These are phyloP conservation scores for Macrotrachela quadricornifera DNA, from an alignment of 1,140 invertebrate species.

Conservation along the genomic window DNA sequence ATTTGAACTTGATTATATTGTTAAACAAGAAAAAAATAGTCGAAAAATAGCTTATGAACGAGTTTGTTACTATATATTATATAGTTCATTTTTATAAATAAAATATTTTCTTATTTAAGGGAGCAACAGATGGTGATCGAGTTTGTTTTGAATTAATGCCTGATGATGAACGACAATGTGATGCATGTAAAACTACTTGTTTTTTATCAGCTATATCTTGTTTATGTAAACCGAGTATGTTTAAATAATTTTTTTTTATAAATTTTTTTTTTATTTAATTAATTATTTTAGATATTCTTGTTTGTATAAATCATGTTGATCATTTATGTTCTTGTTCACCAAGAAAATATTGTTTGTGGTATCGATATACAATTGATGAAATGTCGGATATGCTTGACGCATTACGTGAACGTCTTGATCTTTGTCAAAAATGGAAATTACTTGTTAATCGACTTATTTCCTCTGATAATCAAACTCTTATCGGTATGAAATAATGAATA, in stretches of 20 bases:
- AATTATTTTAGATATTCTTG: constrained; percentile 39
- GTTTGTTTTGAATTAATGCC: constrained; percentile 77
- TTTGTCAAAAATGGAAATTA: constrained; percentile 67
- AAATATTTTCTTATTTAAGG: constrained; percentile 15
- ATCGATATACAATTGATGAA: constrained; percentile 79
- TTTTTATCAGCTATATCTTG: constrained; percentile 85
- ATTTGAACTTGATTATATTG: constrained; percentile 65
- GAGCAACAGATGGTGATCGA: constrained; percentile 64
- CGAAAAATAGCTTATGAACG: constrained; percentile 30
- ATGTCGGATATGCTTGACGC: constrained; percentile 63
- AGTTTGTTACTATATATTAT: constrained; percentile 60
- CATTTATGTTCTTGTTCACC: constrained; percentile 61
- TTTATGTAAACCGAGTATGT: constrained; percentile 38
- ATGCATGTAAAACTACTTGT: constrained; percentile 83
- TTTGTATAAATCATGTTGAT: constrained; percentile 68
- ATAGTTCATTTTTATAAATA: constrained; percentile 28
- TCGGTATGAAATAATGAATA: no score
- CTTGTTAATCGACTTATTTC: no score
- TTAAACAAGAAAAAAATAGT: constrained; percentile 47
- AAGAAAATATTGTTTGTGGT: constrained; percentile 50
- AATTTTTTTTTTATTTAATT: not conserved
- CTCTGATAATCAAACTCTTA: no score
- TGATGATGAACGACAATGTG: constrained; percentile 88
- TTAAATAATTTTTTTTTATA: no score
- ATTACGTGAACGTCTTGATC: constrained; percentile 62